Evolutionary conservation across 2,113 vertebrate species (phyloP), one percentile per base, ranked within the genome.

Genomic region (Entomyzon cyanotis): DNA sequence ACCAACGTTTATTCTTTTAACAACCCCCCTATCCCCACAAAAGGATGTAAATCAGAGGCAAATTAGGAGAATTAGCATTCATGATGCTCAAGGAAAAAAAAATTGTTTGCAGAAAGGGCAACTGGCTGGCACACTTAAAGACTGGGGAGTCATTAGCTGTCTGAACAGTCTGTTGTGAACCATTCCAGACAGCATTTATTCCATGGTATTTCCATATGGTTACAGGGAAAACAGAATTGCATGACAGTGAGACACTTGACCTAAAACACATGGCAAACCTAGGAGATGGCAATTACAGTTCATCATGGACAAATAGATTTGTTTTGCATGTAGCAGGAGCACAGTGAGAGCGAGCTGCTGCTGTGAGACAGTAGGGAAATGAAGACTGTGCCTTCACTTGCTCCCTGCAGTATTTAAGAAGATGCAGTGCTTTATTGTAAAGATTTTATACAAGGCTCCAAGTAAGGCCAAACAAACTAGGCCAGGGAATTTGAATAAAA

Each of bases 61-160:
- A 87, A 92, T 73, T 73, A 46, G 23, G 28, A 84, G 13, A 87
- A 80, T 89, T 73, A 84, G 12, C 59, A 92, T 85, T 89, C 70
- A 91, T 67, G 64, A 74, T 90, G 77, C 41, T 60, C 31, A 94
- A 92, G n/a, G n/a, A 73, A 87, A 89, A 90, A 90, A 90, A 80
- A 79, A 76, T 23, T 90, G 30, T 59, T 84, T 92, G 33, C 83
- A 76, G 94, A 81, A 84, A 87, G 60, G 31, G 35, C 77, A 96
- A 46, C 55, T 85, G 89, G 84, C 60, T 84, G 91, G 62, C 73
- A 94, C 42, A 80, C 52, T 95, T 79, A 80, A 63, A 90, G 86
- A 71, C 0, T 96, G 87, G 71, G 96, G 90, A 97, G 89, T 96
- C 96, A 96, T 96, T 98, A 97, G 58, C 80, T 93, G 87, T 88